phyloP scores from a whole-genome alignment of 2,797 vertebrate species.

The Salarias fasciatus region DNA sequence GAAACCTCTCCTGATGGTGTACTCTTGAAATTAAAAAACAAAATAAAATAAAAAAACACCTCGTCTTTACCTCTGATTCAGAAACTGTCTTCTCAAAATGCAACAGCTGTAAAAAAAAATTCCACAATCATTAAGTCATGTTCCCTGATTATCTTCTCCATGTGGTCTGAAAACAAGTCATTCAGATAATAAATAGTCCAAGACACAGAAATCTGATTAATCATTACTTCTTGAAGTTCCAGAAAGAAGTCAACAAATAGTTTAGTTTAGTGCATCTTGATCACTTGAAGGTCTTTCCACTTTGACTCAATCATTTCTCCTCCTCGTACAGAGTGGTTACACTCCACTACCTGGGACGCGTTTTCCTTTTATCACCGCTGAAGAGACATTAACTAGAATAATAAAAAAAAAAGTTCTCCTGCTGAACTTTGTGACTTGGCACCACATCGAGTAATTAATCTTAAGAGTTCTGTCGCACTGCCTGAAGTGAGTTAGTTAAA shows the following conservation, averaged over 20 bases:
- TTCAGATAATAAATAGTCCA: too few species aligned
- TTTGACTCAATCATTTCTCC: too few species aligned
- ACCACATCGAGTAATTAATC: not conserved
- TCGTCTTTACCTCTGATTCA: not conserved
- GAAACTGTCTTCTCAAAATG: not conserved
- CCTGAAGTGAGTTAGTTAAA: not conserved
- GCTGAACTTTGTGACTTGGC: conserved; percentile 2
- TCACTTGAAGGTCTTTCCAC: too few species aligned
- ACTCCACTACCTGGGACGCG: too few species aligned
- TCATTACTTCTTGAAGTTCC: conserved; percentile 1
- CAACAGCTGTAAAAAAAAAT: conserved; percentile 1
- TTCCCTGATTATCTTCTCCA: conserved; percentile 26
- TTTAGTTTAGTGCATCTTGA: too few species aligned
- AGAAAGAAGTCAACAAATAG: too few species aligned
- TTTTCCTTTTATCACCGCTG: too few species aligned
- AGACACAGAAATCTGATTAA: not conserved
- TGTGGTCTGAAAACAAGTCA: too few species aligned
- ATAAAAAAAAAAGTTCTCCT: not conserved
- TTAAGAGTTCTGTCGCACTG: not conserved
- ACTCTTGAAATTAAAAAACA: not conserved
- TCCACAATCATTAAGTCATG: not conserved
- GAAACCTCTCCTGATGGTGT: not conserved
- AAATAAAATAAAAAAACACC: not conserved
- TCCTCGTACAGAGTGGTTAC: not conserved
- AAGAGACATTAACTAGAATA: not conserved